Conservation (phyloP, 2,888 invertebrate genomes). For the Hyles lineata region DNA sequence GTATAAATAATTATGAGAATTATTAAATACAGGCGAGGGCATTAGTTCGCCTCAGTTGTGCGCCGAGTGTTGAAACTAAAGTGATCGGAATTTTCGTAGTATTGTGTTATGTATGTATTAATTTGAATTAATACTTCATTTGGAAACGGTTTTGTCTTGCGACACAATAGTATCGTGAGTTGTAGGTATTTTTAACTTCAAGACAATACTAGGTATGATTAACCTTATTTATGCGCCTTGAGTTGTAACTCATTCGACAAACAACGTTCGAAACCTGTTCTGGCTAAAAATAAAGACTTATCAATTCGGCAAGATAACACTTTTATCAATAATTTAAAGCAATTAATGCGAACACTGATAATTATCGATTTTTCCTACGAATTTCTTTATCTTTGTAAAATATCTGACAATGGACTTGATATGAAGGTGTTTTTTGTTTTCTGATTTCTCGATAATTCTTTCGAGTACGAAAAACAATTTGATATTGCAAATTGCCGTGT, state of each 20-base stretch:
- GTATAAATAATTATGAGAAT: constrained; percentile 13
- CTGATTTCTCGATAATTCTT: constrained; percentile 17
- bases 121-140: no score
- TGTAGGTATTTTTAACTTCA: no score
- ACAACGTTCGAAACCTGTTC: constrained; percentile 7
- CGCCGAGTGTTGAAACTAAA: neutral
- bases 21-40: constrained; percentile 17
- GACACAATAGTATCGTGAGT: no score
- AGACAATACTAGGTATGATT: neutral
- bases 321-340: constrained; percentile 10
- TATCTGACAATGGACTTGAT: neutral
- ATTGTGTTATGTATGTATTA: neutral
- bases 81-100: neutral
- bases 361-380: constrained; percentile 11
- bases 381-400: constrained; percentile 12
- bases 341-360: neutral
- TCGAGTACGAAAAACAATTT: neutral
- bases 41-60: constrained; percentile 16
- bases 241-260: neutral
- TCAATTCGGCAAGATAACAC: neutral
- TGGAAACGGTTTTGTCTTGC: no score
- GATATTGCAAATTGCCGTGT: neutral
- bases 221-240: neutral
- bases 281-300: neutral
- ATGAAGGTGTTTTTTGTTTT: constrained; percentile 1